Base-by-base conservation (phyloP, 2,888 invertebrate species). In the Drosophila testacea region DNA sequence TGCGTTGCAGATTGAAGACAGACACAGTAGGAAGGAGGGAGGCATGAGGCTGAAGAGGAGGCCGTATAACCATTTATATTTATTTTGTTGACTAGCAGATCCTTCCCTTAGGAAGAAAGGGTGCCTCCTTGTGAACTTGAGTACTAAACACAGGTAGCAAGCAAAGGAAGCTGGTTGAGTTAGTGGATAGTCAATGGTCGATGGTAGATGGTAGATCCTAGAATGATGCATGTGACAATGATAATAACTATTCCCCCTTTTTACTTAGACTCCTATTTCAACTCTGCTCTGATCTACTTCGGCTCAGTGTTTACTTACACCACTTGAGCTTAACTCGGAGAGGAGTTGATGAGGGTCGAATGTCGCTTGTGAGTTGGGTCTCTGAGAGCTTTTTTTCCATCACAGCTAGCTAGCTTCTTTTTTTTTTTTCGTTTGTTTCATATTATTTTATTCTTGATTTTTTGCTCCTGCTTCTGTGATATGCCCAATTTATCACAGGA, bases 401-500 rank as follows among this genome's bases (percentile, higher is more conserved):
- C 52, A 50, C 7, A 13, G 13, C 22, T 22, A 22, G 22, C 22
- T 22, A 3, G 2, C 22, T 22, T 22, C 3, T 30, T 47, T 30
- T 50, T 38, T 48, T 54, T 60, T 61, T 44, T 48, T 55, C 61
- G 70, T 65, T 51, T 2, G 3, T 54, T 41, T 10, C 28, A 70
- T 57, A 50, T 48, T 61, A 47, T 70, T 76, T 75, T 46, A 32
- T 42, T 22, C 34, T 34, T 52, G 9, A 27, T 38, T 50, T 56
- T 56, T 57, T 51, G 22, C 32, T 76, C 51, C 61, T 55, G 52
- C 32, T 50, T 46, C 55, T 66, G 73, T 77, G 87, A 91, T 87
- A 85, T 90, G 87, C 79, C 89, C 90, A 91, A 91, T 91, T 91
- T 91, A 89, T 90, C 76, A 84, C 81, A 77, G 81, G 82, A 91